Conservation (phyloP, 2,888 invertebrate genomes). For the Drosophila paucipuncta region DNA sequence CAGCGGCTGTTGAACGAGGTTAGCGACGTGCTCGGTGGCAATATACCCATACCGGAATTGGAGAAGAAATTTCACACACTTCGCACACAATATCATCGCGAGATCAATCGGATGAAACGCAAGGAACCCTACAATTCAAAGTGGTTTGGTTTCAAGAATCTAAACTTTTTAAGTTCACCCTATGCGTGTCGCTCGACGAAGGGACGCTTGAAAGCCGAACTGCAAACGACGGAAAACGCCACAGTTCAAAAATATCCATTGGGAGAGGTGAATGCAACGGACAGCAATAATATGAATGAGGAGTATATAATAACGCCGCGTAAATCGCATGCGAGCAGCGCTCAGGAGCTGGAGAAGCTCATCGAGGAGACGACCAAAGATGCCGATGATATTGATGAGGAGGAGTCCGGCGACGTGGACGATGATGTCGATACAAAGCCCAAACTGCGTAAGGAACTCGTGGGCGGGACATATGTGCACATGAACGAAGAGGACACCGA, state of each 20-base stretch:
- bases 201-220: conserved; percentile 82
- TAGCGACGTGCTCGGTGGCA: conserved; percentile 81
- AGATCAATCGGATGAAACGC: conserved; percentile 87
- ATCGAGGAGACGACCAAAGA: conserved; percentile 85
- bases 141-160: conserved; percentile 87
- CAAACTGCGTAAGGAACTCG: conserved; percentile 78
- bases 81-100: conserved; percentile 88
- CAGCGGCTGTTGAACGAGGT: conserved; percentile 83
- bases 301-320: conserved; percentile 73
- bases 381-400: conserved; percentile 83
- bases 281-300: conserved; percentile 70
- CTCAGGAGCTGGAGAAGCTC: conserved; percentile 83
- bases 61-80: conserved; percentile 88
- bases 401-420: conserved; percentile 37
- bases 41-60: conserved; percentile 85
- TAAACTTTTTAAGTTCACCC: conserved; percentile 87
- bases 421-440: conserved; percentile 79
- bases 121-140: conserved; percentile 87
- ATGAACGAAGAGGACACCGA: conserved; percentile 63
- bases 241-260: conserved; percentile 79
- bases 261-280: conserved; percentile 64
- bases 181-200: conserved; percentile 84
- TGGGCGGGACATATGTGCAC: conserved; percentile 70
- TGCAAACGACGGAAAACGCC: conserved; percentile 74
- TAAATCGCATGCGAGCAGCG: conserved; percentile 72